Percentiles rank a stretch among this genome's conserved stretches.
These are phyloP conservation scores for Brachypalpus laphriformis DNA, from an alignment of 2,888 invertebrate species.

Conservation along the genomic window DNA sequence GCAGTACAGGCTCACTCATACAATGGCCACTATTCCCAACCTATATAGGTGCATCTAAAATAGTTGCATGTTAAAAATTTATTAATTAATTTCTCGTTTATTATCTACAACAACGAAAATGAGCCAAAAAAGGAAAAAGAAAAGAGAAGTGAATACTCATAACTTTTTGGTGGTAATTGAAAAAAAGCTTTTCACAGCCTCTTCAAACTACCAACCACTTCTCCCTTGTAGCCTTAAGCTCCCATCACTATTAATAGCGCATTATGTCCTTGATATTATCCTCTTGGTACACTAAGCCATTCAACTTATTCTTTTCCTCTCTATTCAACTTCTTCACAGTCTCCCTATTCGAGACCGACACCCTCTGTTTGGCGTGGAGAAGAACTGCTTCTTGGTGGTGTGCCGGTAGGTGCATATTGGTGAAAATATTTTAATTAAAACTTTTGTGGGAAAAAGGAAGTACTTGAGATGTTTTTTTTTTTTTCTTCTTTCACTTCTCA, in stretches of 20 bases:
- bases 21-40: not conserved
- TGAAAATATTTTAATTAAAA: conserved; percentile 73
- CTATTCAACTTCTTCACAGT: conserved; percentile 44
- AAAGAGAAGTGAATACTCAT: conserved; percentile 24
- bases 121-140: conserved; percentile 2
- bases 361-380: not conserved
- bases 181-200: conserved; percentile 60
- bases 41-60: conserved; percentile 28
- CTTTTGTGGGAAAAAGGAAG: conserved; percentile 61
- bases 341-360: conserved; percentile 19
- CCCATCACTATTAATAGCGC: conserved; percentile 66
- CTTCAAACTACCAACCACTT: conserved; percentile 20
- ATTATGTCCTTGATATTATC: conserved; percentile 72
- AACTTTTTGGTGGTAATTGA: conserved; percentile 57
- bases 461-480: conserved; percentile 31
- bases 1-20: not conserved
- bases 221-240: not conserved
- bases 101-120: conserved; percentile 35
- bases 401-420: conserved; percentile 63
- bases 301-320: conserved; percentile 64
- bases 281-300: conserved; percentile 58
- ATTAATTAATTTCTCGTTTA: conserved; percentile 72
- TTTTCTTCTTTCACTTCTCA: conserved; percentile 12
- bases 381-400: not conserved
- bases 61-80: conserved; percentile 65